Evolutionary conservation across 1,140 invertebrate genomes (phyloP).

Genomic region (Nymphalis io): DNA sequence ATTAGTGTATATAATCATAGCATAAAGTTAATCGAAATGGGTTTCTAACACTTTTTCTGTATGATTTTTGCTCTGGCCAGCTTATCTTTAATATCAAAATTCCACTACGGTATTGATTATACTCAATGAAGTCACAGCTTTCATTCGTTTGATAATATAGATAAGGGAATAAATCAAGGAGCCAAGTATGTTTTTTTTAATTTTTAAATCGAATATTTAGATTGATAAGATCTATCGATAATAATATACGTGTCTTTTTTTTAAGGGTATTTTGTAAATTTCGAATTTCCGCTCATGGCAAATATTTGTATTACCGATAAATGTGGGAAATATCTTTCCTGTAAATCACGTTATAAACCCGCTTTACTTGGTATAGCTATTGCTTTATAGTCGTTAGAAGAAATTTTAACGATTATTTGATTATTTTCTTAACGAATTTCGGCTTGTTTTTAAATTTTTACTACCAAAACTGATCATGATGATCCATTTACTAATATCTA

Average conservation of each 20-base stretch:
- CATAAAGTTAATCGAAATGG: neutral
- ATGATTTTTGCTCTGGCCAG: neutral
- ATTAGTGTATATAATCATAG: too few species aligned
- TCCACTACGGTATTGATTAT: neutral
- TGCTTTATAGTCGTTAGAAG: neutral
- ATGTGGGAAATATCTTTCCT: neutral
- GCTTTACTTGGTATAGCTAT: neutral
- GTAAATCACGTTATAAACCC: neutral
- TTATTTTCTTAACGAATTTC: too few species aligned
- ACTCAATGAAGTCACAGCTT: neutral
- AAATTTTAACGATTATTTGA: too few species aligned
- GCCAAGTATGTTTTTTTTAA: neutral
- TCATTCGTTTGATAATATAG: neutral
- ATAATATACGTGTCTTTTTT: neutral
- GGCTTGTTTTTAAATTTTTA: neutral
- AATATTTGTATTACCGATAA: conserved; percentile 2
- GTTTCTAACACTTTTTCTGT: neutral
- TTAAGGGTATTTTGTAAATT: neutral
- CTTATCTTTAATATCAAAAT: neutral
- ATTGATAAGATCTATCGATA: neutral
- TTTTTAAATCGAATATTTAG: neutral
- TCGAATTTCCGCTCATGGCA: neutral
- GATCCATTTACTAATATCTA: too few species aligned
- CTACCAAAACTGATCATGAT: neutral
- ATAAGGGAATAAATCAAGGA: neutral